phyloP scores from a whole-genome alignment of 2,113 vertebrate genomes.

The Saccopteryx leptura region DNA sequence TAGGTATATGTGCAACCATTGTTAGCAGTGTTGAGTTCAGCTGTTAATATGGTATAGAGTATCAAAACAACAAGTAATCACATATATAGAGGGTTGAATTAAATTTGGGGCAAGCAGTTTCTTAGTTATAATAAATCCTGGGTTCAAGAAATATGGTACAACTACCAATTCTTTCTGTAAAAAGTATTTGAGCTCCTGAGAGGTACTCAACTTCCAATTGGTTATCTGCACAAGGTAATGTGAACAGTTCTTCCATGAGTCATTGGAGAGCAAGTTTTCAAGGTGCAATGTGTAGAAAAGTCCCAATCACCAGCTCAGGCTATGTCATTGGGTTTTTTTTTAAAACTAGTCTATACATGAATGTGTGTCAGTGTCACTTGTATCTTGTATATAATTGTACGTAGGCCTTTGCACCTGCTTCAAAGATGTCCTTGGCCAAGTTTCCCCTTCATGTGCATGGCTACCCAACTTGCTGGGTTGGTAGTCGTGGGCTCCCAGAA shows the following conservation, averaged over 20 bases:
- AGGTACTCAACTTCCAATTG: constrained; percentile 51
- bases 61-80: constrained; percentile 54
- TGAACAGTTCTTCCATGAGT: neutral
- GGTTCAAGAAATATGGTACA: constrained; percentile 58
- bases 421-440: neutral
- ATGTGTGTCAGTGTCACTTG: neutral
- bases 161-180: constrained; percentile 58
- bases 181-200: constrained; percentile 36
- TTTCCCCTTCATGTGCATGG: neutral
- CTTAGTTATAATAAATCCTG: constrained; percentile 65
- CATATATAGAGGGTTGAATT: constrained; percentile 30
- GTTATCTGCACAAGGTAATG: constrained; percentile 43
- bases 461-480: neutral
- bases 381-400: neutral
- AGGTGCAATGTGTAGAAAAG: constrained; percentile 16
- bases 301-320: neutral
- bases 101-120: constrained; percentile 22
- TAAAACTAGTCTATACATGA: neutral
- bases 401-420: neutral
- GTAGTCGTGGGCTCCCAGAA: neutral
- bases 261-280: constrained; percentile 56
- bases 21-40: neutral
- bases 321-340: neutral
- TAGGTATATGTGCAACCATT: neutral
- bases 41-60: neutral